These are phyloP conservation scores for Solenopsis invicta DNA, from an alignment of 1,140 invertebrate species.

Conservation along the genomic window DNA sequence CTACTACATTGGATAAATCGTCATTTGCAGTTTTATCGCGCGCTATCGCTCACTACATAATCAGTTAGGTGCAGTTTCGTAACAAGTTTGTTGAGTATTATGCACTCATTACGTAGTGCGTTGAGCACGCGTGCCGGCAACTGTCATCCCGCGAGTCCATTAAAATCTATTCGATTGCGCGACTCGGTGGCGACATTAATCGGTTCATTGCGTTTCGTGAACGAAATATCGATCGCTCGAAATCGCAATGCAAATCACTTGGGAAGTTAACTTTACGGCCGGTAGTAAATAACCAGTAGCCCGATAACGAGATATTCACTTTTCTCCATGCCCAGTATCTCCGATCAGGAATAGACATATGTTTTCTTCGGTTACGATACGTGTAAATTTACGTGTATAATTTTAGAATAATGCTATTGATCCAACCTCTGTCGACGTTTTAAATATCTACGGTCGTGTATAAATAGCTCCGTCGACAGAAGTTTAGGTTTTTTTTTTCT, in stretches of 20 bases:
- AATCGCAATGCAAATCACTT: conserved; percentile 12
- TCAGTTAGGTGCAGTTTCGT: conserved; percentile 46
- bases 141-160: conserved; percentile 44
- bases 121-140: conserved; percentile 10
- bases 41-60: conserved; percentile 35
- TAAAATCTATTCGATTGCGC: conserved; percentile 40
- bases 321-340: neutral
- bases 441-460: neutral
- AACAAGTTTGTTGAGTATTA: conserved; percentile 51
- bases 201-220: conserved; percentile 26
- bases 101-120: neutral
- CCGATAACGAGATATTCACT: conserved; percentile 52
- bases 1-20: conserved; percentile 32
- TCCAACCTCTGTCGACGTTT: neutral
- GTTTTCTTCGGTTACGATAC: neutral
- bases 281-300: neutral
- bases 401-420: neutral
- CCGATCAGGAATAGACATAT: neutral
- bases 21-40: conserved; percentile 13
- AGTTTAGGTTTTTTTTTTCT: neutral
- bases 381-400: neutral
- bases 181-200: conserved; percentile 43
- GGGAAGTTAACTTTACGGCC: conserved; percentile 5
- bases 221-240: conserved; percentile 24
- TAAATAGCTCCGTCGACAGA: neutral